phyloP scores from a whole-genome alignment of 2,888 invertebrate species.

The Ceratothoa steindachneri region DNA sequence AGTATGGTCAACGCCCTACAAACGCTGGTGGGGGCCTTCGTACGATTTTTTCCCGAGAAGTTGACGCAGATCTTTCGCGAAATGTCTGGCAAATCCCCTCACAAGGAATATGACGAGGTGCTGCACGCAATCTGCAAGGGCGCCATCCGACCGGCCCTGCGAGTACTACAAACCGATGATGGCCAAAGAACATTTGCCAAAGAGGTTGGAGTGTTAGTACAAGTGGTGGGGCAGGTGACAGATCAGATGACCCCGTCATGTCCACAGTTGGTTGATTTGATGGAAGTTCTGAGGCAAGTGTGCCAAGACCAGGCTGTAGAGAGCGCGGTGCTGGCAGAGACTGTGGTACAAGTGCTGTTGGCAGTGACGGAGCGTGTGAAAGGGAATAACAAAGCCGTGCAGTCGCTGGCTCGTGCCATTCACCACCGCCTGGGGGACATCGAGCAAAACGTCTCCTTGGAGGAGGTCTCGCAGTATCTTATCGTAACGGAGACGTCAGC shows the following conservation, averaged over 20 bases:
- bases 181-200: slow-evolving; percentile 14
- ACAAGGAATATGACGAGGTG: slow-evolving; percentile 14
- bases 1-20: slow-evolving; percentile 23
- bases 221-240: slow-evolving; percentile 22
- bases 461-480: slow-evolving; percentile 16
- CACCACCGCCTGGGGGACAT: slow-evolving; percentile 37
- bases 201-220: slow-evolving; percentile 28
- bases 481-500: slow-evolving; percentile 33
- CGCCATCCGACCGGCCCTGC: slow-evolving; percentile 28
- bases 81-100: slow-evolving; percentile 29
- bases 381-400: slow-evolving; percentile 23
- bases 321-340: slow-evolving; percentile 21
- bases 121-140: slow-evolving; percentile 25
- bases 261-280: slow-evolving; percentile 25
- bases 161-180: slow-evolving; percentile 27
- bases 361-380: slow-evolving; percentile 30
- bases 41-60: slow-evolving; percentile 28
- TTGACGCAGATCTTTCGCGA: slow-evolving; percentile 33
- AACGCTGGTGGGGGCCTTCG: slow-evolving; percentile 24
- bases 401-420: slow-evolving; percentile 30
- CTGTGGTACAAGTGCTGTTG: slow-evolving; percentile 30
- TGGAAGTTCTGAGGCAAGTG: slow-evolving; percentile 27
- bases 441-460: slow-evolving; percentile 24
- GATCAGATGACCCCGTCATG: slow-evolving; percentile 25
- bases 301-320: slow-evolving; percentile 28